phyloP scores from a whole-genome alignment of 2,797 vertebrate genomes.

The Hippoglossus hippoglossus region DNA sequence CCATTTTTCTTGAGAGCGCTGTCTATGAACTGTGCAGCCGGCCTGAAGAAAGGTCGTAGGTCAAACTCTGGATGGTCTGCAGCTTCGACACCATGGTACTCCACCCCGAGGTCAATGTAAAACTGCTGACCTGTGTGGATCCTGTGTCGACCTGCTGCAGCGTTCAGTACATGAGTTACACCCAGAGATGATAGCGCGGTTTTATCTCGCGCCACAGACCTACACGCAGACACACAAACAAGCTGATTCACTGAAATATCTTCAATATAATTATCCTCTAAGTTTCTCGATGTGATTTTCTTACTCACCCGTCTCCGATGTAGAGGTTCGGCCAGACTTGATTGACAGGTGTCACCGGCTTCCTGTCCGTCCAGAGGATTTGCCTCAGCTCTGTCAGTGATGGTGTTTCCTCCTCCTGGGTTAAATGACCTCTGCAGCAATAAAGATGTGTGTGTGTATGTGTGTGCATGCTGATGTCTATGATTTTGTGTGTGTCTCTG shows the following conservation, averaged over 20 bases:
- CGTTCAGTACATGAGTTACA: constrained; percentile 88
- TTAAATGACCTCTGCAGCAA: constrained; percentile 41
- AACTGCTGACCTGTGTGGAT: constrained; percentile 87
- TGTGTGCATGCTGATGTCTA: constrained; percentile 14
- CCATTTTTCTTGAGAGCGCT: constrained; percentile 75
- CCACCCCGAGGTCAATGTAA: constrained; percentile 81
- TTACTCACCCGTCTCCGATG: constrained; percentile 72
- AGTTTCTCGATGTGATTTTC: neutral
- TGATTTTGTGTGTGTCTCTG: neutral
- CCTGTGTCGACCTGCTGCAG: constrained; percentile 81
- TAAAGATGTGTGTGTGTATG: constrained; percentile 43
- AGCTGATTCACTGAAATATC: constrained; percentile 19
- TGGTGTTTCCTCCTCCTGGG: constrained; percentile 61
- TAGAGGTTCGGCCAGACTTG: constrained; percentile 92
- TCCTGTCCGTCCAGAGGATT: constrained; percentile 81
- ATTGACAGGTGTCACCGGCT: constrained; percentile 76
- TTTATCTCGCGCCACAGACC: constrained; percentile 84
- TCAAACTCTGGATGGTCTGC: constrained; percentile 88
- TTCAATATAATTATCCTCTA: constrained; percentile 7
- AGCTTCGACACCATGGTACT: constrained; percentile 86
- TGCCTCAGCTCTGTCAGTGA: constrained; percentile 84
- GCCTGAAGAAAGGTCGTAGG: constrained; percentile 85
- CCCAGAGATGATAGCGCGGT: constrained; percentile 79
- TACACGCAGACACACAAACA: constrained; percentile 49
- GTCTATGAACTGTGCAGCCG: constrained; percentile 85